Evolutionary conservation across 2,113 vertebrate genomes (phyloP).

Genomic region (Hyperopisus bebe): DNA sequence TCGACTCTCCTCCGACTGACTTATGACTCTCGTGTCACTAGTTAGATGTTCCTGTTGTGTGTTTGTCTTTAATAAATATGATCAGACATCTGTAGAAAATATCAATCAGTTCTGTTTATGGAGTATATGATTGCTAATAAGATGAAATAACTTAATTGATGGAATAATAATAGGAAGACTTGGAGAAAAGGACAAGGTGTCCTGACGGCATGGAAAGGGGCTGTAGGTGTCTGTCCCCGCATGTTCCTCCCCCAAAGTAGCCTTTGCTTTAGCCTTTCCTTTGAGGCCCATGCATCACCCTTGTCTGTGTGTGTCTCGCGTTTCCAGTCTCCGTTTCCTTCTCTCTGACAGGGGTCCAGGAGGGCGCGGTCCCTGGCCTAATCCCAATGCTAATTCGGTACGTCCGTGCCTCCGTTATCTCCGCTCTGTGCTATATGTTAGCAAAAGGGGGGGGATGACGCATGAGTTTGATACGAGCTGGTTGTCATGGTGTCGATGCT

Average conservation of each 20-base stretch:
- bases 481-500: background rate
- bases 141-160: background rate
- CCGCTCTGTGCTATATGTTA: background rate
- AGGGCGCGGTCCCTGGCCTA: constrained; percentile 76
- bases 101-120: background rate
- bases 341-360: constrained; percentile 67
- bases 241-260: background rate
- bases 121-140: background rate
- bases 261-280: background rate
- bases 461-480: background rate
- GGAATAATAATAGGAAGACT: background rate
- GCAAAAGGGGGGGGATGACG: background rate
- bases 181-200: background rate
- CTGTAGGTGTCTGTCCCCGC: background rate
- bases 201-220: background rate
- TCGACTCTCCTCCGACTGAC: background rate
- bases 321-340: background rate
- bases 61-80: background rate
- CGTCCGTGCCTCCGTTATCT: constrained; percentile 37
- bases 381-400: constrained; percentile 79
- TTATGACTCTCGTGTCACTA: background rate
- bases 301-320: background rate
- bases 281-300: background rate
- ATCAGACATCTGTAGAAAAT: background rate
- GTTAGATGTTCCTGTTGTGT: background rate